Evolutionary conservation across 37 sponge, comb jelly and placozoan genomes (phyloP).

Genomic region (Petrosia ficiformis): DNA sequence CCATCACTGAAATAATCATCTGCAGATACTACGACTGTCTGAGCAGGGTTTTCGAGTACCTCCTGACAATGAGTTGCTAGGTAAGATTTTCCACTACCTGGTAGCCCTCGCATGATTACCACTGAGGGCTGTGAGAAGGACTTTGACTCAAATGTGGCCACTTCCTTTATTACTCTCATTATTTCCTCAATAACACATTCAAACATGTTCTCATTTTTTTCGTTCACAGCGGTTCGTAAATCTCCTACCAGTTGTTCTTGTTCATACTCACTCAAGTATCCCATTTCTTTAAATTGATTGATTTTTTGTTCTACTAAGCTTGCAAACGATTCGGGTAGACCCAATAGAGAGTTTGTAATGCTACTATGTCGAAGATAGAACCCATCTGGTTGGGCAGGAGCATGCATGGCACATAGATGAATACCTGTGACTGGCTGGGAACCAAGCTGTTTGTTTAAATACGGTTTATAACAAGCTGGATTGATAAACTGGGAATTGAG

Average conservation of each 20-base stretch:
- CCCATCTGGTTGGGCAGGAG: conserved; percentile 54
- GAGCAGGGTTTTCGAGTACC: conserved; percentile 4
- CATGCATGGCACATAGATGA: conserved; percentile 68
- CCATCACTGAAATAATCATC: conserved; percentile 49
- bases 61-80: conserved; percentile 52
- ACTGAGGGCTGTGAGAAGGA: conserved; percentile 14
- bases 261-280: conserved; percentile 17
- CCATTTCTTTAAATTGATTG: background rate
- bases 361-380: conserved; percentile 42
- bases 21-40: conserved; percentile 64
- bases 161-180: conserved; percentile 11
- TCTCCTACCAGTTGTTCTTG: conserved; percentile 3
- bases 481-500: conserved; percentile 29
- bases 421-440: conserved; percentile 41
- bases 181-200: conserved; percentile 20
- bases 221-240: background rate
- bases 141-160: background rate
- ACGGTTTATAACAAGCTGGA: conserved; percentile 37
- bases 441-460: conserved; percentile 34
- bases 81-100: conserved; percentile 85
- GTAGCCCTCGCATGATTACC: conserved; percentile 81
- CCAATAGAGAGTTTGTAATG: conserved; percentile 38
- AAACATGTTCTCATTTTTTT: background rate
- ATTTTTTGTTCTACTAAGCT: background rate
- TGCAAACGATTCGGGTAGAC: conserved; percentile 20